phyloP scores from a whole-genome alignment of 2,888 invertebrate species.

The Mythimna impura region DNA sequence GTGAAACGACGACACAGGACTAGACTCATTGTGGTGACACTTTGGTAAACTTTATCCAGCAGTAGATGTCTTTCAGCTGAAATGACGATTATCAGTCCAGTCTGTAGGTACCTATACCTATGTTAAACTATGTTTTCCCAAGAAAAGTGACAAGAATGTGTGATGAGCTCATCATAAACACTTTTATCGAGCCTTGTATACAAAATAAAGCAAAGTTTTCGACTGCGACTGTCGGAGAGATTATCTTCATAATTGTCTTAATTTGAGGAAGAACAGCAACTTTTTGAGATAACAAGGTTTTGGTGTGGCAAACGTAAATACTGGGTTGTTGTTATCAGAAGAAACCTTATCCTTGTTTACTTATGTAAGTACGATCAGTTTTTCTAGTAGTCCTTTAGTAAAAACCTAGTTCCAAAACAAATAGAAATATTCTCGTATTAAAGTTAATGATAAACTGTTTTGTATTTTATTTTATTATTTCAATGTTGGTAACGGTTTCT shows the following conservation, averaged over 20 bases:
- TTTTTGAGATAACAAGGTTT: not conserved
- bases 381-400: not conserved
- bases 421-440: not conserved
- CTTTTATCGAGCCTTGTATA: conserved; percentile 20
- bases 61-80: not conserved
- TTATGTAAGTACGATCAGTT: not conserved
- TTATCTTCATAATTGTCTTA: conserved; percentile 3
- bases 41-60: too few relatives aligned
- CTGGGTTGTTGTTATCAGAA: not conserved
- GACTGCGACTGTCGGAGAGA: not conserved
- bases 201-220: conserved; percentile 18
- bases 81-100: conserved; percentile 5
- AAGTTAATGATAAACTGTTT: not conserved
- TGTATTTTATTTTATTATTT: too few relatives aligned
- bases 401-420: not conserved
- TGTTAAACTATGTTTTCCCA: not conserved
- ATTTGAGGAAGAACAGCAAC: not conserved
- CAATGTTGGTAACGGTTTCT: too few relatives aligned
- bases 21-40: too few relatives aligned
- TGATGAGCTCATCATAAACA: not conserved
- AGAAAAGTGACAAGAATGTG: conserved; percentile 12
- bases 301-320: not conserved
- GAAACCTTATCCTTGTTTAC: not conserved
- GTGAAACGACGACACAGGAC: too few relatives aligned
- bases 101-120: not conserved